A percentile compares a stretch with the other conserved stretches of the same genome.
Evolutionary conservation across 2,797 vertebrate species (phyloP).

Genomic region (Dallia pectoralis): DNA sequence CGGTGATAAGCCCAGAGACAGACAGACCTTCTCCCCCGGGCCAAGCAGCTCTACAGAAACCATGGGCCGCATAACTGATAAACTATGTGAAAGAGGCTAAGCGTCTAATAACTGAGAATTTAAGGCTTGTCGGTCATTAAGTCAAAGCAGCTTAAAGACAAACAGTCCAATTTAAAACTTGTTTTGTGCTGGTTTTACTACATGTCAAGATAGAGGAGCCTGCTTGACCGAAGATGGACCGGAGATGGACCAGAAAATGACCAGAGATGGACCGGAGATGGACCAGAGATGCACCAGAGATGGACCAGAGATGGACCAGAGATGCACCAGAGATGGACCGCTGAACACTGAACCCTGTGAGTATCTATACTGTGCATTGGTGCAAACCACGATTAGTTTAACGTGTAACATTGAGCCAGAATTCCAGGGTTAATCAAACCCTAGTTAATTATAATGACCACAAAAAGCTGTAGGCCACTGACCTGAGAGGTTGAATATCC

Average conservation of each 20-base stretch:
- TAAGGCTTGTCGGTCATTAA: constrained; percentile 56
- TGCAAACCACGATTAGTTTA: constrained; percentile 23
- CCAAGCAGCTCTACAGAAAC: constrained; percentile 15
- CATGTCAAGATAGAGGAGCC: constrained; percentile 47
- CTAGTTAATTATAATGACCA: background rate
- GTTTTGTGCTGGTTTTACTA: constrained; percentile 44
- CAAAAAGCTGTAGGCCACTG: background rate
- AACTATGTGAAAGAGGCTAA: constrained; percentile 54
- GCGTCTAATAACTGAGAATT: constrained; percentile 67
- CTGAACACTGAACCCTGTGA: background rate
- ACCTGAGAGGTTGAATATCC: no score
- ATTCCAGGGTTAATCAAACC: constrained; percentile 51
- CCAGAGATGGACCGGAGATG: constrained; percentile 21
- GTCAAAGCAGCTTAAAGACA: constrained; percentile 44
- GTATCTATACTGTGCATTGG: background rate
- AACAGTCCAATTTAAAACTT: constrained; percentile 52
- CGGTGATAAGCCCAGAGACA: constrained; percentile 58
- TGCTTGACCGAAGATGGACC: constrained; percentile 22
- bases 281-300: background rate
- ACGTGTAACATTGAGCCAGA: constrained; percentile 64
- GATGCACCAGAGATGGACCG: constrained; percentile 16
- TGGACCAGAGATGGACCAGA: no score
- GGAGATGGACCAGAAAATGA: constrained; percentile 12
- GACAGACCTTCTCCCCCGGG: constrained; percentile 18
- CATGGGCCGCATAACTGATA: constrained; percentile 3